phyloP scores from a whole-genome alignment of 2,113 vertebrate species.

The Notarius lentiginosus region DNA sequence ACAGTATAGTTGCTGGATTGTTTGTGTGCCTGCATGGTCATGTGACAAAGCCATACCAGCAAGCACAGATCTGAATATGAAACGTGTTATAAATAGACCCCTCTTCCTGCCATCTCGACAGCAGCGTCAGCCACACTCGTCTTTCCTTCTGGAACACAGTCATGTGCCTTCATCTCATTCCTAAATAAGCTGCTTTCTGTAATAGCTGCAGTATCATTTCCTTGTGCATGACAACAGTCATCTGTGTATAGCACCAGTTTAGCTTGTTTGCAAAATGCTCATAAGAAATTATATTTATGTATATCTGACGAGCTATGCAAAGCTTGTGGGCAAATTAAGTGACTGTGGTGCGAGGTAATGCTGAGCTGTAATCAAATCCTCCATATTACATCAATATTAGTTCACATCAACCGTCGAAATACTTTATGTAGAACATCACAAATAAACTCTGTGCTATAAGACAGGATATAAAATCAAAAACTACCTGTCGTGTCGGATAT shows the following conservation, averaged over 20 bases:
- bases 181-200: slow-evolving; percentile 39
- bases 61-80: slow-evolving; percentile 70
- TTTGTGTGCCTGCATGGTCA: slow-evolving; percentile 37
- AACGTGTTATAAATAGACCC: slow-evolving; percentile 73
- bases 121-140: slow-evolving; percentile 44
- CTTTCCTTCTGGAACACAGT: slow-evolving; percentile 43
- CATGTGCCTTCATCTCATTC: slow-evolving; percentile 46
- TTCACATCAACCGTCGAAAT: not conserved
- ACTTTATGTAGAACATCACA: not conserved
- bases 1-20: not conserved
- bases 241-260: slow-evolving; percentile 7
- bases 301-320: not conserved
- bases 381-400: not conserved
- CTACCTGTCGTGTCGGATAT: not conserved
- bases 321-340: not conserved
- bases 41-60: slow-evolving; percentile 56
- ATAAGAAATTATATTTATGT: not conserved
- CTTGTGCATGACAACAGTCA: not conserved
- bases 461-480: not conserved
- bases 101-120: slow-evolving; percentile 52
- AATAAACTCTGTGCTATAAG: not conserved
- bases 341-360: not conserved
- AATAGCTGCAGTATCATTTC: slow-evolving; percentile 17
- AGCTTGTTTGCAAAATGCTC: not conserved
- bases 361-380: slow-evolving; percentile 23